phyloP scores from a whole-genome alignment of 35 echinoderm and acorn worm genomes.

The Heliocidaris tuberculata region DNA sequence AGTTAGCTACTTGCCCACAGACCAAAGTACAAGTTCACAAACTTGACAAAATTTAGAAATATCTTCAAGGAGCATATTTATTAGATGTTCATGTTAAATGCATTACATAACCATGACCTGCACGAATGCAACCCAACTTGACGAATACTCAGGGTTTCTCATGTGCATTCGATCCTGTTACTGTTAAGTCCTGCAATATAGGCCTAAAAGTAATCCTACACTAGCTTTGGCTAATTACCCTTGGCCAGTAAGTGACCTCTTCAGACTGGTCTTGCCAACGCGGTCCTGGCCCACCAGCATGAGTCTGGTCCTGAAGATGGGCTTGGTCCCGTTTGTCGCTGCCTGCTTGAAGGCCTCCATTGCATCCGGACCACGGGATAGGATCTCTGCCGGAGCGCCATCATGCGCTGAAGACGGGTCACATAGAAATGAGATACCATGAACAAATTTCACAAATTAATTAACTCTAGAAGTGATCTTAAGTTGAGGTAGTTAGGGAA shows the following conservation, averaged over 20 bases:
- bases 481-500: neutral
- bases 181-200: too few relatives aligned
- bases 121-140: too few relatives aligned
- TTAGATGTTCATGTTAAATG: too few relatives aligned
- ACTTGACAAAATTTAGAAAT: too few relatives aligned
- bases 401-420: slow-evolving; percentile 34
- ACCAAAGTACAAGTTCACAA: too few relatives aligned
- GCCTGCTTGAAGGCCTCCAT: slow-evolving; percentile 71
- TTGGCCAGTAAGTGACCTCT: slow-evolving; percentile 67
- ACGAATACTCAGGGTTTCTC: too few relatives aligned
- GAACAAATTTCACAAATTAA: neutral
- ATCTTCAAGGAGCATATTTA: too few relatives aligned
- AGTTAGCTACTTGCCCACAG: too few relatives aligned
- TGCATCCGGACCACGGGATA: slow-evolving; percentile 68
- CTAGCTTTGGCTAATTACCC: slow-evolving; percentile 40
- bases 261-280: slow-evolving; percentile 73
- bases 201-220: too few relatives aligned
- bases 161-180: too few relatives aligned
- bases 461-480: neutral
- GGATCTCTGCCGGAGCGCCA: slow-evolving; percentile 69
- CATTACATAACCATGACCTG: too few relatives aligned
- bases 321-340: slow-evolving; percentile 67
- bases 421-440: neutral
- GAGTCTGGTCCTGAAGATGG: slow-evolving; percentile 63
- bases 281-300: slow-evolving; percentile 77